These are phyloP conservation scores for Diarsia dahlii DNA, from an alignment of 2,888 invertebrate species.

Conservation along the genomic window DNA sequence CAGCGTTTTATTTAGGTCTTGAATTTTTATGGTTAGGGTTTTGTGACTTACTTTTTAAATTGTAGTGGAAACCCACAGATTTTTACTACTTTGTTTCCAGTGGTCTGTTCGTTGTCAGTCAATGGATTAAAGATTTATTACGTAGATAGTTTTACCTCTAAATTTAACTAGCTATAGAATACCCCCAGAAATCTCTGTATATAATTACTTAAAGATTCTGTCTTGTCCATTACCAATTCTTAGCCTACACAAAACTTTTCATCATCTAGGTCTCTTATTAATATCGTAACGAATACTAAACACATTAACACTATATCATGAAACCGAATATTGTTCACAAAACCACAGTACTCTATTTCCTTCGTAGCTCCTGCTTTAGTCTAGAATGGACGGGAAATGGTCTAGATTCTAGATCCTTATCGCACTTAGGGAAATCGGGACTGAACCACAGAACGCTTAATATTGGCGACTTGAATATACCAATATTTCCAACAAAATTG, in stretches of 20 bases:
- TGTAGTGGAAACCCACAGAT: constrained; percentile 1
- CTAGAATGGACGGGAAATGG: constrained; percentile 74
- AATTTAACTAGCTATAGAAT: neutral
- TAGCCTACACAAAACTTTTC: neutral
- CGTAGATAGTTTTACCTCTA: neutral
- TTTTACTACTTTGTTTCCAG: neutral
- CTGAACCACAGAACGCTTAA: constrained; percentile 64
- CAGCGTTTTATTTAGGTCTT: constrained; percentile 24
- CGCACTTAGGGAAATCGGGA: constrained; percentile 73
- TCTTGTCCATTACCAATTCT: neutral
- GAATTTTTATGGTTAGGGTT: constrained; percentile 17
- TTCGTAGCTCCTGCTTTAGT: constrained; percentile 59
- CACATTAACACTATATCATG: constrained; percentile 45
- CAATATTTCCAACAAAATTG: constrained; percentile 53
- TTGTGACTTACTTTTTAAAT: neutral
- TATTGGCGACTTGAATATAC: constrained; percentile 59
- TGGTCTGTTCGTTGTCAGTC: neutral
- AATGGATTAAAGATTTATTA: neutral
- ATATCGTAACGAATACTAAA: constrained; percentile 35
- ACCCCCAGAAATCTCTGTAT: neutral
- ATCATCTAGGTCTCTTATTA: constrained; percentile 20
- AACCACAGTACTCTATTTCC: constrained; percentile 53
- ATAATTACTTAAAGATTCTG: neutral
- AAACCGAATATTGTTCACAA: constrained; percentile 32
- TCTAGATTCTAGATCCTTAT: constrained; percentile 81